Evolutionary conservation across 2,888 invertebrate species (phyloP), one percentile per base, ranked within the genome.

Genomic region (Antitype chi): DNA sequence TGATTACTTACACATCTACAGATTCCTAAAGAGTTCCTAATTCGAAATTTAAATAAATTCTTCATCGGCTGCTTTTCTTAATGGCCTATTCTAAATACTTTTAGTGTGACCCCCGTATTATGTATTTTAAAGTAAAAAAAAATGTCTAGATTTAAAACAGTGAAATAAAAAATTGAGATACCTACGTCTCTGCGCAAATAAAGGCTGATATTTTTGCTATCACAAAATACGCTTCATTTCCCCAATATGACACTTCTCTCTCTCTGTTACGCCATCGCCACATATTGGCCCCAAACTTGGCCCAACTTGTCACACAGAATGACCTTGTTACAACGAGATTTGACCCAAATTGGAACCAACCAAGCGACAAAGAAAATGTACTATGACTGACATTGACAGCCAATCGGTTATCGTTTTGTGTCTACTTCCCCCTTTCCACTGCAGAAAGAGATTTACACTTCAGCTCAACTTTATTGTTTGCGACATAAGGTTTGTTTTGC

Each of bases 321-420:
- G 78, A 74, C 69, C 83, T 82, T 78, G 86, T 78, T 78, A 71
- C 68, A 63, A 59, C 17, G 70, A 82, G 74, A 80, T 87, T 88
- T 82, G 88, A 82, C 87, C 88, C 79, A 85, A 80, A 86, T 88
- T 87, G 87, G 75, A 80, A 68, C 79, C 85, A 81, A 81, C 83
- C 68, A 70, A 57, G 71, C 85, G 78, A 79, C 82, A 81, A 85
- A 86, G 80, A 83, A 88, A 82, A 82, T 85, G 79, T 78, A 81
- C 84, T 78, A 82, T 88, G 85, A 87, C 85, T 89, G 89, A 87
- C 89, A 87, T 86, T 87, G 90, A 89, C 89, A 89, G 85, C 85
- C 88, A 87, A 91, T 90, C 90, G 85, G 89, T 91, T 90, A 90
- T 86, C 78, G 76, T 81, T 87, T 83, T 81, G 80, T 80, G 80